Percentiles rank a stretch among this genome's conserved stretches.
Conservation (phyloP, 2,888 invertebrate species). For the Eupithecia inturbata region DNA sequence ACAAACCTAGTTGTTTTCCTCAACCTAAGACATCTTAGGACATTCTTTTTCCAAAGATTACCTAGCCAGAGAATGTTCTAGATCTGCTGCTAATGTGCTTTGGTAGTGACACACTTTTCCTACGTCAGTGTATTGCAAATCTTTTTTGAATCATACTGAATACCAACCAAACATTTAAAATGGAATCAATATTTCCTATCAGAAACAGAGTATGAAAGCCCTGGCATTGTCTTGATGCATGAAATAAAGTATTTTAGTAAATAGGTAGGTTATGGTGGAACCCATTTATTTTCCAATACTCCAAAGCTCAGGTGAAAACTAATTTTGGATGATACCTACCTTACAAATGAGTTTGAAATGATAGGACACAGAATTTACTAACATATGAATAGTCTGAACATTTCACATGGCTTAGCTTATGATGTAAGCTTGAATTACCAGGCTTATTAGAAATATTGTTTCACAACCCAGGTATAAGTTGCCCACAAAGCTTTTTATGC, state of each 20-base stretch:
- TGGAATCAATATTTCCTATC: neutral
- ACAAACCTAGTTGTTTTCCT: conserved; percentile 29
- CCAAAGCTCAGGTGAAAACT: no score
- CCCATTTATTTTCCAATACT: no score
- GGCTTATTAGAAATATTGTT: neutral
- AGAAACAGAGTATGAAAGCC: neutral
- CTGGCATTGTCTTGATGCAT: neutral
- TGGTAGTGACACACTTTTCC: conserved; percentile 25
- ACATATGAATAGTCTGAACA: neutral
- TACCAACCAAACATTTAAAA: neutral
- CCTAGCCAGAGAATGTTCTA: conserved; percentile 66
- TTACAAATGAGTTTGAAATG: neutral
- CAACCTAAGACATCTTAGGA: conserved; percentile 5
- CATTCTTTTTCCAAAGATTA: conserved; percentile 17
- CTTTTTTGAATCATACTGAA: neutral
- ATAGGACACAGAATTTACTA: neutral
- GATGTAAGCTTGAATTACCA: neutral
- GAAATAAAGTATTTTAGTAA: neutral
- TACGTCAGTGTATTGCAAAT: conserved; percentile 5
- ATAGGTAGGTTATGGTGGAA: neutral
- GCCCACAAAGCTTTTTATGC: neutral
- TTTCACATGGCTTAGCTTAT: neutral
- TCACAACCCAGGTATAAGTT: no score
- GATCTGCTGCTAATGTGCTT: conserved; percentile 49
- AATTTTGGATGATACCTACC: no score